A percentile compares a stretch with the other conserved stretches of the same genome.
phyloP scores from a whole-genome alignment of 2,888 invertebrate species.

The Ernsta delagoae region DNA sequence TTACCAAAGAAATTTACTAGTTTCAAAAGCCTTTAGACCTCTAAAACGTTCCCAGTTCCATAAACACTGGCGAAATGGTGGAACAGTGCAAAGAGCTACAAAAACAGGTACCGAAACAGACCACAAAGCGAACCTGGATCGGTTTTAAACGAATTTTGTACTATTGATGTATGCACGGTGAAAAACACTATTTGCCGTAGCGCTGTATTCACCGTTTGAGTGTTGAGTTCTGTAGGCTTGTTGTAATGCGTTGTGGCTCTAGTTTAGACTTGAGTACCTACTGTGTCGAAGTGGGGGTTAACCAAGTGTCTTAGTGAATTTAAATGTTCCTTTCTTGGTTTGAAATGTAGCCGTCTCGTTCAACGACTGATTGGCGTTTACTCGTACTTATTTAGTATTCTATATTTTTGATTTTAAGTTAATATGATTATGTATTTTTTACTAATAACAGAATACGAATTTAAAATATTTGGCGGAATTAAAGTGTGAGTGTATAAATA shows the following conservation, averaged over 20 bases:
- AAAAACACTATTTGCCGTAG: slow-evolving; percentile 20
- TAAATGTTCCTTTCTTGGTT: too few relatives aligned
- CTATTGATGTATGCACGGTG: slow-evolving; percentile 21
- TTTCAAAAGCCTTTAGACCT: slow-evolving; percentile 25
- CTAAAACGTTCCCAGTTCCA: slow-evolving; percentile 19
- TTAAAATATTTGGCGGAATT: too few relatives aligned
- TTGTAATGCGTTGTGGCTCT: not conserved
- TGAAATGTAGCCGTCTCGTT: too few relatives aligned
- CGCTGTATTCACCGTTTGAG: slow-evolving; percentile 3
- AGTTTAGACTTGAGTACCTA: not conserved
- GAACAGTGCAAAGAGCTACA: slow-evolving; percentile 18
- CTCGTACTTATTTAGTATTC: too few relatives aligned
- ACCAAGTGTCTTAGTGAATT: too few relatives aligned
- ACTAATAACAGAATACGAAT: too few relatives aligned
- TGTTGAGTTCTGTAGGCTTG: not conserved
- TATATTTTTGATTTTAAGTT: too few relatives aligned
- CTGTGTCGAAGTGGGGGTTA: not conserved
- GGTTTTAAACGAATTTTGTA: slow-evolving; percentile 29
- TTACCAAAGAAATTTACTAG: slow-evolving; percentile 8
- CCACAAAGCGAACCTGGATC: slow-evolving; percentile 27
- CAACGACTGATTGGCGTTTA: too few relatives aligned
- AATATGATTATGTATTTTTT: too few relatives aligned
- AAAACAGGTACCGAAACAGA: slow-evolving; percentile 25
- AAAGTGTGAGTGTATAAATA: too few relatives aligned
- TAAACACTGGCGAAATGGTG: slow-evolving; percentile 23